Evolutionary conservation across 1,140 invertebrate genomes (phyloP), one percentile per base, ranked within the genome.

Genomic region (Brachystomella parvula): DNA sequence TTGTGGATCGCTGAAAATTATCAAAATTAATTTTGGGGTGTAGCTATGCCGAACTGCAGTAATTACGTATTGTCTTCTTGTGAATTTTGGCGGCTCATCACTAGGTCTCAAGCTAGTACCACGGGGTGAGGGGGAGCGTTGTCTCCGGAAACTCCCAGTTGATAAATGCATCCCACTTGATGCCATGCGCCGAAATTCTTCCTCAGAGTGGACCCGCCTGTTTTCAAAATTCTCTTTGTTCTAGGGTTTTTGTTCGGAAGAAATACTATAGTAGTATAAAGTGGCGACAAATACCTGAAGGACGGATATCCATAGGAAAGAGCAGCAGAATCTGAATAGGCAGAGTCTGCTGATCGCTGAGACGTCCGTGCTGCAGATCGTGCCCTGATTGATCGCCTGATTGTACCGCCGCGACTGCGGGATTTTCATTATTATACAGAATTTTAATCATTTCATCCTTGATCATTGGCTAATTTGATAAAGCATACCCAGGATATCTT

Each of bases 301-400:
- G n/a, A n/a, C n/a, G n/a, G n/a, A n/a, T n/a, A n/a, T n/a, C n/a
- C n/a, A 62, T n/a, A n/a, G 39, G 64, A 21, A 6, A 61, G 15
- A 31, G 67, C 61, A 30, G 72, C 73, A 74, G 74, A 78, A 61
- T 82, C 82, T 19, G 81, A 81, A 70, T 81, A 75, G 3, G 71
- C 80, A 32, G 82, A 84, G 71, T 87, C 85, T 0, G 82, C 83
- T 1, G 88, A 89, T 65, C 85, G 81, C 59, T 88, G 85, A 3
- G 85, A 88, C 29, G 81, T 81, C 53, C 88, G 81, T 31, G n/a
- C n/a, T n/a, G 85, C 82, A 12, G 87, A 87, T 69, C 85, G 49
- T 17, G 49, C 79, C 71, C 83, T 81, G 70, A 82, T 81, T 17
- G 67, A 61, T 49, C 67, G 66, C 47, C 62, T 61, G 29, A 57